Evolutionary conservation across 1,140 invertebrate genomes (phyloP).

Genomic region (Leptonema lineaticorne): DNA sequence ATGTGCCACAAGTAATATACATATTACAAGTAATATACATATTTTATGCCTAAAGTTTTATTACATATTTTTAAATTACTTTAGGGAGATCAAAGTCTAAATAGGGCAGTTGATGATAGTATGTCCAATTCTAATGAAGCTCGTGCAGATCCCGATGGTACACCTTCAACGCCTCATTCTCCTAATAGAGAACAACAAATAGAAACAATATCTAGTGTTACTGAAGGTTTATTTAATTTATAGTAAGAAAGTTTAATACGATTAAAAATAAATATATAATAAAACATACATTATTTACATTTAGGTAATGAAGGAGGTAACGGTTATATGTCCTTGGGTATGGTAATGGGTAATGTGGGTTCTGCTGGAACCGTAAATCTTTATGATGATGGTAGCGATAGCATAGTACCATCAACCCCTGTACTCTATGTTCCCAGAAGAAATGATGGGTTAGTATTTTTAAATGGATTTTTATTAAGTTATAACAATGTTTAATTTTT

Average conservation of each 20-base stretch:
- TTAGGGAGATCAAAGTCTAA: neutral
- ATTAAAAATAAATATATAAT: neutral
- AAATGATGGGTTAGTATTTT: slow-evolving; percentile 66
- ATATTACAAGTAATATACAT: neutral
- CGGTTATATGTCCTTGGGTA: slow-evolving; percentile 56
- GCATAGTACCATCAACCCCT: slow-evolving; percentile 88
- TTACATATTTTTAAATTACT: neutral
- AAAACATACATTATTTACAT: neutral
- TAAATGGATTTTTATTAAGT: neutral
- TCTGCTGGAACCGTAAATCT: slow-evolving; percentile 48
- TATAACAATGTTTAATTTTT: neutral
- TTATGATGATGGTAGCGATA: slow-evolving; percentile 80
- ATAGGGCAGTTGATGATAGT: neutral
- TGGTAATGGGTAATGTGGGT: slow-evolving; percentile 47
- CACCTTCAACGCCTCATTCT: neutral
- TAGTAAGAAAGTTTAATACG: neutral
- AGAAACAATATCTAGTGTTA: slow-evolving; percentile 23
- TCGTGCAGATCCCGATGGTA: neutral
- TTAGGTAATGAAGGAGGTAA: slow-evolving; percentile 45
- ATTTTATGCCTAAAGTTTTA: neutral
- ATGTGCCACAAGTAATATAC: neutral
- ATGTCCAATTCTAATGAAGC: neutral
- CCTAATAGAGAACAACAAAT: slow-evolving; percentile 12
- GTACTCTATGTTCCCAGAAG: slow-evolving; percentile 75
- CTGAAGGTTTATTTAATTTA: slow-evolving; percentile 12